These are phyloP conservation scores for Spicauda simplicius DNA, from an alignment of 2,888 invertebrate species.

Conservation along the genomic window DNA sequence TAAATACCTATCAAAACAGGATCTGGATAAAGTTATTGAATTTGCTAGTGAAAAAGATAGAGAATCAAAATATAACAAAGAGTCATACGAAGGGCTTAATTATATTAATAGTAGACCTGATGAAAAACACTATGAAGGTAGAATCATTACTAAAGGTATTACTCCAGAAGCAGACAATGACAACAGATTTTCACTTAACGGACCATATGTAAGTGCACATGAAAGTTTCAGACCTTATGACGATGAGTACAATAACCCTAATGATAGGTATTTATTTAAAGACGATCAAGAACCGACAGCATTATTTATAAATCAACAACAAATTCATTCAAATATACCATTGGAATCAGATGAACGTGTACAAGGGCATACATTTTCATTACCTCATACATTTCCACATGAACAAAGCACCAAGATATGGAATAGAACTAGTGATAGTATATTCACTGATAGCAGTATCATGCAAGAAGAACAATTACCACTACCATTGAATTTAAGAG, in stretches of 20 bases:
- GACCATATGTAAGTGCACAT: slow-evolving; percentile 14
- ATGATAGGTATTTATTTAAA: slow-evolving; percentile 8
- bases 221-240: slow-evolving; percentile 17
- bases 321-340: slow-evolving; percentile 28
- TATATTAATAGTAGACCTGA: slow-evolving; percentile 27
- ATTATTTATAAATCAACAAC: slow-evolving; percentile 19
- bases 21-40: slow-evolving; percentile 70
- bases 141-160: slow-evolving; percentile 21
- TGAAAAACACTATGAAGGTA: slow-evolving; percentile 19
- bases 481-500: slow-evolving; percentile 64
- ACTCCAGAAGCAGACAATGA: slow-evolving; percentile 6
- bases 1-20: slow-evolving; percentile 71
- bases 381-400: slow-evolving; percentile 25
- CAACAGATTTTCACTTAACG: slow-evolving; percentile 22
- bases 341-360: slow-evolving; percentile 49
- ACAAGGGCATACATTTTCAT: slow-evolving; percentile 39
- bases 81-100: slow-evolving; percentile 27
- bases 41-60: slow-evolving; percentile 50
- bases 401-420: slow-evolving; percentile 4
- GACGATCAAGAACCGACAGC: slow-evolving; percentile 13
- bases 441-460: slow-evolving; percentile 48
- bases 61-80: slow-evolving; percentile 17
- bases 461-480: slow-evolving; percentile 62
- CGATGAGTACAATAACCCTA: slow-evolving; percentile 18
- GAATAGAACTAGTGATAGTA: slow-evolving; percentile 18